Conservation (phyloP, 2,888 invertebrate genomes). For the Dynastes grantii region DNA sequence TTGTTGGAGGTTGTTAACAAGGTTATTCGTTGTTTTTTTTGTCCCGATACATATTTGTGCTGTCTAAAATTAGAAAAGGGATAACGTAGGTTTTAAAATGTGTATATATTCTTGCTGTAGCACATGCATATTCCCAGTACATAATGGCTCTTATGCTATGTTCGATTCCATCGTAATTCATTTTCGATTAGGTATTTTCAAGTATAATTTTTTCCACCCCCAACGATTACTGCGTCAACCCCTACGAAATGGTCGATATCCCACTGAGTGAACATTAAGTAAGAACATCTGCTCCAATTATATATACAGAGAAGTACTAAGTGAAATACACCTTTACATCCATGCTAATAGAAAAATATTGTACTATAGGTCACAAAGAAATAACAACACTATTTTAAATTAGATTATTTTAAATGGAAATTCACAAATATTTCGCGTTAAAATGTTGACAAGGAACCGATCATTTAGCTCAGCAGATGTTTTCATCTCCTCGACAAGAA, state of each 20-base stretch:
- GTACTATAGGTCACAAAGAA: not conserved
- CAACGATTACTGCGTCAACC: constrained; percentile 33
- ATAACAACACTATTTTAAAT: no score
- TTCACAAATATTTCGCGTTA: no score
- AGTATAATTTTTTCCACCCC: constrained; percentile 42
- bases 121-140: not conserved
- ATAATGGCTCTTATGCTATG: not conserved
- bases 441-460: no score
- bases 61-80: constrained; percentile 1
- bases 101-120: not conserved
- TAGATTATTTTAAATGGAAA: no score
- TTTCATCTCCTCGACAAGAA: not conserved
- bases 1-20: constrained; percentile 22
- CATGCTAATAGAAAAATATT: not conserved
- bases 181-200: constrained; percentile 10
- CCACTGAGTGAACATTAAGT: constrained; percentile 36
- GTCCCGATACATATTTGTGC: not conserved
- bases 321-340: no score
- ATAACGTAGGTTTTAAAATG: no score
- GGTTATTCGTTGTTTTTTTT: not conserved
- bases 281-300: constrained; percentile 46
- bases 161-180: constrained; percentile 13
- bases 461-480: not conserved
- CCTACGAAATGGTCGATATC: constrained; percentile 26
- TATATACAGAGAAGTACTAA: not conserved